Percentiles rank a stretch among this genome's conserved stretches.
phyloP scores from a whole-genome alignment of 2,888 invertebrate species.

The Gryllus longicercus region DNA sequence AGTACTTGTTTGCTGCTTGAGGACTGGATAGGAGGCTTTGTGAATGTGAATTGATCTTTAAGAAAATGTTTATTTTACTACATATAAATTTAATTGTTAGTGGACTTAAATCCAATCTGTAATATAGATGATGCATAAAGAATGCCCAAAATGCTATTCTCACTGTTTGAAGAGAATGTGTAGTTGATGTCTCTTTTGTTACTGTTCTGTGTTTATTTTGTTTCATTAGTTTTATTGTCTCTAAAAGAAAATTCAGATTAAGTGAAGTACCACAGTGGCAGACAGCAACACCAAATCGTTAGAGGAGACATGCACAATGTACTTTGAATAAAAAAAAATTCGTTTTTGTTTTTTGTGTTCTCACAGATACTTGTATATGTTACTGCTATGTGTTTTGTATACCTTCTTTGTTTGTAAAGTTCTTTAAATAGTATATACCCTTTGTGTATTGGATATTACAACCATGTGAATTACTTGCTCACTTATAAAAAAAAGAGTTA shows the following conservation, averaged over 20 bases:
- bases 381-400: neutral
- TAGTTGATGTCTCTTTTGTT: constrained; percentile 17
- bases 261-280: constrained; percentile 17
- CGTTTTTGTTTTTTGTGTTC: neutral
- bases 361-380: neutral
- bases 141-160: neutral
- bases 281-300: neutral
- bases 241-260: neutral
- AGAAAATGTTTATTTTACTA: constrained; percentile 5
- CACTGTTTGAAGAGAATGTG: constrained; percentile 3
- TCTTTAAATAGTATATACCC: neutral
- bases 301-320: constrained; percentile 17
- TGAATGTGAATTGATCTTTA: neutral
- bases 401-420: neutral
- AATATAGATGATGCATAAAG: constrained; percentile 1
- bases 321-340: neutral
- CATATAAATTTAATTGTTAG: constrained; percentile 7
- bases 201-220: neutral
- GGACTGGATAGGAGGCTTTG: constrained; percentile 17
- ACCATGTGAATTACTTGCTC: constrained; percentile 1
- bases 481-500: constrained; percentile 3
- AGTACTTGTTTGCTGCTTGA: neutral
- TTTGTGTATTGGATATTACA: neutral
- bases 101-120: constrained; percentile 2
- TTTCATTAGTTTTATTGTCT: neutral